Percentiles rank a stretch among this genome's conserved stretches.
phyloP scores from a whole-genome alignment of 2,113 vertebrate genomes.

The Semnornis frantzii region DNA sequence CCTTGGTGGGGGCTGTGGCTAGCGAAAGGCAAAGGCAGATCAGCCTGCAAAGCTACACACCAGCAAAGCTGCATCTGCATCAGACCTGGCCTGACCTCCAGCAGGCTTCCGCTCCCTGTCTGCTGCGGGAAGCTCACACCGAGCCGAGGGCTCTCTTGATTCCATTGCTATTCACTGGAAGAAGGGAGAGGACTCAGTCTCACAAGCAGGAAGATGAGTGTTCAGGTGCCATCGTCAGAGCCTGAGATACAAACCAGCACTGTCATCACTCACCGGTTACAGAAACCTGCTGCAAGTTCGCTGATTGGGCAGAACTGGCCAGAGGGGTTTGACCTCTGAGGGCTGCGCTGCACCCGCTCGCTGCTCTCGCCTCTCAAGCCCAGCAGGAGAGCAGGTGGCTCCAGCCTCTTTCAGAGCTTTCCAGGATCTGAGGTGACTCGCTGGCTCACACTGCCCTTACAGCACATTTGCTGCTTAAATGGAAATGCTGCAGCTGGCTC shows the following conservation, averaged over 20 bases:
- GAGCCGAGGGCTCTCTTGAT: not conserved
- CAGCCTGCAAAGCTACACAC: not conserved
- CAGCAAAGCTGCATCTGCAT: conserved; percentile 18
- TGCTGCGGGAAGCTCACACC: not conserved
- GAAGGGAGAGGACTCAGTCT: not conserved
- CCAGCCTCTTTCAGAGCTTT: not conserved
- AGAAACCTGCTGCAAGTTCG: not conserved
- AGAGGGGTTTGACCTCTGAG: not conserved
- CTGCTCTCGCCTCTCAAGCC: not conserved
- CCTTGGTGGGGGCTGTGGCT: not conserved
- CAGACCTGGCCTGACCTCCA: not conserved
- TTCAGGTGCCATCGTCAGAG: not conserved
- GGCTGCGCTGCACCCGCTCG: not conserved
- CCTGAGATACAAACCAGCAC: not conserved
- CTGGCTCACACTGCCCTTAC: not conserved
- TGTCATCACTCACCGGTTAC: not conserved
- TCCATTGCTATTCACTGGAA: not conserved
- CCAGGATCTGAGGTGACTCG: not conserved
- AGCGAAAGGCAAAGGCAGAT: conserved; percentile 1
- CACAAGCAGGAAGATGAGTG: not conserved
- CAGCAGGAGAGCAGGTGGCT: accelerated
- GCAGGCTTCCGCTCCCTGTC: not conserved
- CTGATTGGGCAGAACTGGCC: not conserved
- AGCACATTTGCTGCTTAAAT: not conserved
- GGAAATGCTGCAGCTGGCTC: not conserved